Conservation (phyloP, 2,113 vertebrate genomes). For the Accipiter cooperii region DNA sequence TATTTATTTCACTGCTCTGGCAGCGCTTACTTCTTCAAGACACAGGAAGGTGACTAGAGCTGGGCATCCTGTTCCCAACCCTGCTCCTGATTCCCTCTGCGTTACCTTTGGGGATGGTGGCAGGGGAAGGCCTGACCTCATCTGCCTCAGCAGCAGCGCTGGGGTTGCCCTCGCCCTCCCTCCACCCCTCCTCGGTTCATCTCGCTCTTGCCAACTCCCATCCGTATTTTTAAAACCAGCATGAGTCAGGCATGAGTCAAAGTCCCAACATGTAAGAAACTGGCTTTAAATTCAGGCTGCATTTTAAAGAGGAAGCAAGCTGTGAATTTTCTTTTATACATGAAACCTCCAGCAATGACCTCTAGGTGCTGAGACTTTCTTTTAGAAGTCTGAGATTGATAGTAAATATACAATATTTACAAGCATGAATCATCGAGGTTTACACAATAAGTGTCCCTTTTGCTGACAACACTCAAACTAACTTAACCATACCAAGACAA, state of each 20-base stretch:
- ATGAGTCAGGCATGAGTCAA: conserved; percentile 33
- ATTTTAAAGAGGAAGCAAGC: neutral
- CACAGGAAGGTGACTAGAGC: neutral
- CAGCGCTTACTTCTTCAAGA: neutral
- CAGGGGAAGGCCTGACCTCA: neutral
- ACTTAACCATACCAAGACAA: neutral
- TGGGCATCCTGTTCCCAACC: neutral
- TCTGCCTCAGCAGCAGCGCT: neutral
- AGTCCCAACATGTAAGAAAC: neutral
- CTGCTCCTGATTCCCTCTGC: neutral
- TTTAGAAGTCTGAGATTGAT: neutral
- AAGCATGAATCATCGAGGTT: neutral
- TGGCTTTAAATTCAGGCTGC: neutral
- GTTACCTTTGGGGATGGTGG: neutral
- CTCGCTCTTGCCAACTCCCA: neutral
- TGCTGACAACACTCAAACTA: neutral
- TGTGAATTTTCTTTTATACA: neutral
- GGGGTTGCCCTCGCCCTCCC: neutral
- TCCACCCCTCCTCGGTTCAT: neutral
- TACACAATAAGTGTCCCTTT: neutral
- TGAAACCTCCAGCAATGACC: neutral
- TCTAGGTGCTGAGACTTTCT: neutral
- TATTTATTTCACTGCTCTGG: neutral
- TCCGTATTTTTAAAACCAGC: neutral
- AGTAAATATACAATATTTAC: neutral